Base-by-base conservation (phyloP, 2,888 invertebrate species). In the Gryllus longicercus region DNA sequence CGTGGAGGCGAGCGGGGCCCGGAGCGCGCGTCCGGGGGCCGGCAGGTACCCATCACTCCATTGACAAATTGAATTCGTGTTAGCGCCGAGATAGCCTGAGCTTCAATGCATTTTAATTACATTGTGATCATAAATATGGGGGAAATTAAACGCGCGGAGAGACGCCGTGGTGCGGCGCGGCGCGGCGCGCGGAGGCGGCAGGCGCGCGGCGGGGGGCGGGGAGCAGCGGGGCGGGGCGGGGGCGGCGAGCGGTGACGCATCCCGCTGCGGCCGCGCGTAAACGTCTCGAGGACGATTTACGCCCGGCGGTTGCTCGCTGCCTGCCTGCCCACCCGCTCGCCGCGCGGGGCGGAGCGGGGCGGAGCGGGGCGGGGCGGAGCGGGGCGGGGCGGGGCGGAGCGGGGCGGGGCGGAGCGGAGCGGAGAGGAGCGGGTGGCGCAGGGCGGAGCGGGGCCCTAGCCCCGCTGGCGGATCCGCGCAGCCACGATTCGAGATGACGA, bases 11-110 rank as follows among this genome's bases (percentile, higher is more conserved):
- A 8, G 3, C 16, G 8, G 63, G 63, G 63, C 14, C 63, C 8
- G 63, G 63, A 5, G 12, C 63, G 63, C 12, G 63, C 63, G 63
- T 63, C 63, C 63, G 63, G 63, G 63, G 63, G 63, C 63, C 63
- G 63, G 63, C 63, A 63, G 63, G 63, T 63, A 63, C 63, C 63
- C 63, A 63, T 63, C 63, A 63, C 63, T 63, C 63, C 63, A 63
- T 63, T 63, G 63, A 63, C 63, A 63, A 63, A 63, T 63, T 63
- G 63, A 63, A 63, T 63, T 63, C 63, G 63, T 63, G 63, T 63
- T 63, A 63, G 63, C 63, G 63, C 63, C 63, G 63, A 63, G 63
- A 63, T 63, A 63, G 63, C 16, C 63, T 63, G 63, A n/a, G 63
- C 63, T 63, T 63, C 63, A 63, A 63, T 63, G 63, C 63, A 63